These are phyloP conservation scores for Apodemia duryi DNA, from an alignment of 2,888 invertebrate genomes.

Conservation along the genomic window DNA sequence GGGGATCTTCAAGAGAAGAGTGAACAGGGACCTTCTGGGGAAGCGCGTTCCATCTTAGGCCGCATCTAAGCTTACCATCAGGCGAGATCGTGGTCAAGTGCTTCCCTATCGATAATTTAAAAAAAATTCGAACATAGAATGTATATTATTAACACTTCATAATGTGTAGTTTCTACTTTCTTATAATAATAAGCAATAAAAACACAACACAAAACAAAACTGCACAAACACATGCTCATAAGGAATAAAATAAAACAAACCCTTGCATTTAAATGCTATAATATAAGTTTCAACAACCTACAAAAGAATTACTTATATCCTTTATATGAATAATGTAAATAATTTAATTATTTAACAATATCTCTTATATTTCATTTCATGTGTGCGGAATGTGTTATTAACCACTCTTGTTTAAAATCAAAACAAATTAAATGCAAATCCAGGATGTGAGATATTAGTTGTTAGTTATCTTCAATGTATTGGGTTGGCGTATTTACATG, in stretches of 20 bases:
- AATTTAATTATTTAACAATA: constrained; percentile 31
- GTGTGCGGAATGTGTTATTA: constrained; percentile 34
- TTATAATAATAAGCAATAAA: constrained; percentile 22
- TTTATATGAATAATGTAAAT: constrained; percentile 38
- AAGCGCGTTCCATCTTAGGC: no score
- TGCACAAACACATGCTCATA: constrained; percentile 27
- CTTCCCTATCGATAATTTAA: no score
- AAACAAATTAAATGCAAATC: constrained; percentile 36
- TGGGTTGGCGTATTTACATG: constrained; percentile 53
- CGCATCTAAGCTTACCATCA: no score
- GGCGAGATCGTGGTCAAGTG: no score
- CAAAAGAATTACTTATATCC: constrained; percentile 41
- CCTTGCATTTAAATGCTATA: constrained; percentile 50
- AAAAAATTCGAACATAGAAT: no score
- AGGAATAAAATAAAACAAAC: constrained; percentile 45
- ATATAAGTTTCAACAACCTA: constrained; percentile 62
- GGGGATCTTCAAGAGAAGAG: no score
- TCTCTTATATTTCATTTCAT: constrained; percentile 28
- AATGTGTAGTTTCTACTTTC: background rate
- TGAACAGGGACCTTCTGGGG: no score
- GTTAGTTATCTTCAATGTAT: constrained; percentile 33
- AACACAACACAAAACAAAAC: constrained; percentile 25
- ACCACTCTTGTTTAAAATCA: constrained; percentile 43
- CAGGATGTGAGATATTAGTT: constrained; percentile 29
- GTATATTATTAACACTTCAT: no score